Evolutionary conservation across 2,888 invertebrate species (phyloP).

Genomic region (Lepetodrilus schrolli): DNA sequence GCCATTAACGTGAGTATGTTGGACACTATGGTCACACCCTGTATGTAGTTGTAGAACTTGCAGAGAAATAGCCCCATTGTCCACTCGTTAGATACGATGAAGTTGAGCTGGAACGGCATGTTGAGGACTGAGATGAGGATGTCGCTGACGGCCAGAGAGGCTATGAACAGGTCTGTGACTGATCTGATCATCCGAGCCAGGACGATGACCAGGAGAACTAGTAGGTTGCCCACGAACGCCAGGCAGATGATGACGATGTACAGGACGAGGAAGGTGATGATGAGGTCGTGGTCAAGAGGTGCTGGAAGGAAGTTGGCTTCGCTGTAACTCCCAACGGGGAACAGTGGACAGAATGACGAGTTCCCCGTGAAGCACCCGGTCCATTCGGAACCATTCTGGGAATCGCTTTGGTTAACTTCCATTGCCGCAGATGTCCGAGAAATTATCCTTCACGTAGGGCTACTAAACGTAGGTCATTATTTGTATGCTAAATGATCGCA

Average conservation of each 20-base stretch:
- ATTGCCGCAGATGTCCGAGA: too few relatives aligned
- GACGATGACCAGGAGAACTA: constrained; percentile 56
- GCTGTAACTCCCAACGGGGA: not conserved
- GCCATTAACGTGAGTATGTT: constrained; percentile 61
- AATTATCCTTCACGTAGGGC: too few relatives aligned
- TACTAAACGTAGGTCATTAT: too few relatives aligned
- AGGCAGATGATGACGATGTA: constrained; percentile 54
- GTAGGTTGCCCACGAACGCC: constrained; percentile 54
- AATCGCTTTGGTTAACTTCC: too few relatives aligned
- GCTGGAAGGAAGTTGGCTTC: constrained; percentile 46
- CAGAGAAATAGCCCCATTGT: constrained; percentile 56
- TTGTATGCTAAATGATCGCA: too few relatives aligned
- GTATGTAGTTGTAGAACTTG: constrained; percentile 61
- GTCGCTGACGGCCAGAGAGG: constrained; percentile 64
- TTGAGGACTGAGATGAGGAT: constrained; percentile 58
- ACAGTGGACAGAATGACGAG: too few relatives aligned
- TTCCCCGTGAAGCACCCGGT: not conserved
- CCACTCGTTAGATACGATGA: constrained; percentile 59
- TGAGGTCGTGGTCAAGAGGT: constrained; percentile 42
- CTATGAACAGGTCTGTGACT: constrained; percentile 62
- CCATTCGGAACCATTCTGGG: not conserved
- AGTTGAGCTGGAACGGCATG: constrained; percentile 61
- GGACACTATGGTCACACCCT: constrained; percentile 60
- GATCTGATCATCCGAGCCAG: constrained; percentile 45
- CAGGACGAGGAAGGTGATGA: constrained; percentile 47